phyloP scores from a whole-genome alignment of 2,888 invertebrate species.

The Cyaniris semiargus region DNA sequence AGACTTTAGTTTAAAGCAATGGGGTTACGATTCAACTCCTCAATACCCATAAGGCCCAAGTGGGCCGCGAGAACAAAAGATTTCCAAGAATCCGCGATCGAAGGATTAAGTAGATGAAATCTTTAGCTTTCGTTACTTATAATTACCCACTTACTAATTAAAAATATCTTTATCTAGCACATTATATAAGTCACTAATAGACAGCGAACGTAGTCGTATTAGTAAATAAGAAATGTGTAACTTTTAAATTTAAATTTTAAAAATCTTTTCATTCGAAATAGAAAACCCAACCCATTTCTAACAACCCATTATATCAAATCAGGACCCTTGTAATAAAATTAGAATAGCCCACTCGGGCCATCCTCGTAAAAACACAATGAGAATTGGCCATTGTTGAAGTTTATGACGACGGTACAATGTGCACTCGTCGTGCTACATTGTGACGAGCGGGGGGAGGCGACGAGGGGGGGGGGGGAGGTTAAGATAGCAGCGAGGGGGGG shows the following conservation, averaged over 20 bases:
- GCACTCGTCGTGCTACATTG: slow-evolving; percentile 28
- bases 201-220: no score
- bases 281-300: background rate
- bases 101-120: no score
- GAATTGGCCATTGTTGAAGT: slow-evolving; percentile 26
- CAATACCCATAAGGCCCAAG: no score
- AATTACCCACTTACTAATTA: no score
- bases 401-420: slow-evolving; percentile 23
- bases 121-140: no score
- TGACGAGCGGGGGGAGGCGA: background rate
- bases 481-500: slow-evolving; percentile 10
- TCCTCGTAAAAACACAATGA: slow-evolving; percentile 20
- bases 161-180: no score
- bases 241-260: background rate
- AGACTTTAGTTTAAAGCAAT: background rate
- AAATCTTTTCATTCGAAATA: background rate
- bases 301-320: slow-evolving; percentile 1
- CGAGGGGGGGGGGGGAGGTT: background rate
- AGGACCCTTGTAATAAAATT: slow-evolving; percentile 18
- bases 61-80: no score
- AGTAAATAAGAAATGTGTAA: background rate
- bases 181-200: no score
- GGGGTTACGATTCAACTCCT: no score
- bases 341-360: slow-evolving; percentile 17
- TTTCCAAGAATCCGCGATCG: no score